Evolutionary conservation across 2,797 vertebrate genomes (phyloP), one percentile per base, ranked within the genome.

Genomic region (Leptatherina wallacei): DNA sequence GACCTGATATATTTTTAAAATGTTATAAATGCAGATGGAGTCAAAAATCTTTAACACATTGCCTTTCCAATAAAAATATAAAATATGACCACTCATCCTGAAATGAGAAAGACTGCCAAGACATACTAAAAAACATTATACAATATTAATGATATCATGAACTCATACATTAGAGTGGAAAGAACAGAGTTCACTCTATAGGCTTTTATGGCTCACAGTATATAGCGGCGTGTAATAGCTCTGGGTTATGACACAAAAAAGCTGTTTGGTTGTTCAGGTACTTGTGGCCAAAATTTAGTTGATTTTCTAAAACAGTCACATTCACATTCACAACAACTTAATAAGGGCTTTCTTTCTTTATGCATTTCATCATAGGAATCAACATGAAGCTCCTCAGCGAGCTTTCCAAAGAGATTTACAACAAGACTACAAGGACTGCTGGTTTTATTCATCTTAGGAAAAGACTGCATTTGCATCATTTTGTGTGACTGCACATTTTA

Each of bases 171-270:
- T 51, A 62, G 33, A 32, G 35, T 20, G 16, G 20, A 52, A n/a
- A 20, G 8, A 10, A 64, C 27, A 30, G 32, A 68, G 61, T 65
- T 79, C 32, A 6, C 30, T 75, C 27, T 16, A 44, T 52, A 88
- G 84, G 83, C 82, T 74, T 67, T 51, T 33, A 75, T 22, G 77
- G 87, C 84, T 90, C 89, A 91, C 90, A 92, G 90, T 89, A 77
- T 55, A 73, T 33, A 65, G 76, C 85, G 87, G 91, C 74, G 79
- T 73, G 55, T 81, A 80, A 87, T 82, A 85, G 89, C 89, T 89
- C 81, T 83, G 66, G 75, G 75, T 80, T 73, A 86, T n/a, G n/a
- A 82, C 78, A 61, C 57, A 72, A 87, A 87, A 82, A 87, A 83
- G 89, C 86, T 81, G 72, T 73, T 85, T 29, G 56, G 35, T 77